Evolutionary conservation across 2,113 vertebrate genomes (phyloP).

Genomic region (Aix galericulata): DNA sequence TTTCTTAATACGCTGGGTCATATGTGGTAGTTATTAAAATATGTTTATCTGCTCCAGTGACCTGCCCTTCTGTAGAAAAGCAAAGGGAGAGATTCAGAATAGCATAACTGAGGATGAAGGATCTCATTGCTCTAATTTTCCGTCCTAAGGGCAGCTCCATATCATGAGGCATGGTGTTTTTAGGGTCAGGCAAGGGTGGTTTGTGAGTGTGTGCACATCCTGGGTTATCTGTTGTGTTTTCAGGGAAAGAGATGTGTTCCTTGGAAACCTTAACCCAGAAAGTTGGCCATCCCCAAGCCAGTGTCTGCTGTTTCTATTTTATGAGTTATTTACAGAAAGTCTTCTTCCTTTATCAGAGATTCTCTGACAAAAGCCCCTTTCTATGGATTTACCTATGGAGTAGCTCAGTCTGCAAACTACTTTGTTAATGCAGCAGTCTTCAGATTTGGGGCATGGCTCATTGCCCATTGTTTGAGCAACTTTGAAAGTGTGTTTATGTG

Average conservation of each 20-base stretch:
- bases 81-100: not conserved
- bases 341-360: constrained; percentile 44
- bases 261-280: not conserved
- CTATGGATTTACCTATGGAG: constrained; percentile 50
- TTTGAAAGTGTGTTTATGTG: constrained; percentile 76
- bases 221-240: not conserved
- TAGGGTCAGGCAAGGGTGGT: not conserved
- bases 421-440: constrained; percentile 66
- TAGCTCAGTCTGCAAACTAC: constrained; percentile 37
- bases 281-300: not conserved
- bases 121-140: not conserved
- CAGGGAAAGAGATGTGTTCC: not conserved
- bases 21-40: not conserved
- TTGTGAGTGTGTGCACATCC: not conserved
- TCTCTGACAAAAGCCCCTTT: constrained; percentile 43
- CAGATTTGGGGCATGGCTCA: constrained; percentile 77
- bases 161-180: rapidly evolving
- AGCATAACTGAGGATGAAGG: not conserved
- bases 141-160: not conserved
- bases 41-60: not conserved
- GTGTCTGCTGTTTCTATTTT: not conserved
- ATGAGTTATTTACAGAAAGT: not conserved
- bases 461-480: constrained; percentile 53
- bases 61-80: not conserved
- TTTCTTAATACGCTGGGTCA: not conserved